A percentile compares a stretch with the other conserved stretches of the same genome.
phyloP scores from a whole-genome alignment of 1,140 invertebrate species.

The Laodelphax striatellus region DNA sequence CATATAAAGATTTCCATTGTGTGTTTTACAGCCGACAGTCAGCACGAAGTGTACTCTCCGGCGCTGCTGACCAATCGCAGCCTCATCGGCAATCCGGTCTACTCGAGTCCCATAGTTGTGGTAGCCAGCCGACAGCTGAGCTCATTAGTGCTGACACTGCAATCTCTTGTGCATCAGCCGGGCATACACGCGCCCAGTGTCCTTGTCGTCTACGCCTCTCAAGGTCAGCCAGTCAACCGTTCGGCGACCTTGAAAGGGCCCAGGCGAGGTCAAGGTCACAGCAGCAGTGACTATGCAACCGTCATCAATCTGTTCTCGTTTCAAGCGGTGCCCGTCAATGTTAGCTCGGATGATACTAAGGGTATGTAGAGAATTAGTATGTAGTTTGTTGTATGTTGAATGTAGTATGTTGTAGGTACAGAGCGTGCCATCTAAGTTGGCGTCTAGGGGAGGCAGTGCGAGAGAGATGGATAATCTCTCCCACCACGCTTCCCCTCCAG shows the following conservation, averaged over 20 bases:
- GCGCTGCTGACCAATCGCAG: slow-evolving; percentile 33
- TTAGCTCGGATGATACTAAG: slow-evolving; percentile 4
- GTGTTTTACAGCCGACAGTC: slow-evolving; percentile 31
- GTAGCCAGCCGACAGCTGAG: slow-evolving; percentile 33
- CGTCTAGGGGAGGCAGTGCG: too few relatives aligned
- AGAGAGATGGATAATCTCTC: too few relatives aligned
- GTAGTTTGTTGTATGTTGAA: too few relatives aligned
- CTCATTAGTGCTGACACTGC: slow-evolving; percentile 33
- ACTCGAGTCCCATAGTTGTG: slow-evolving; percentile 35
- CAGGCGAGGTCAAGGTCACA: slow-evolving; percentile 22
- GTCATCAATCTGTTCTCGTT: slow-evolving; percentile 5
- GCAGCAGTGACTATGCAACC: neutral
- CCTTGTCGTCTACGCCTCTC: slow-evolving; percentile 19
- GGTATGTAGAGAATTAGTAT: too few relatives aligned
- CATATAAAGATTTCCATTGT: too few relatives aligned
- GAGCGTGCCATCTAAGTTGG: too few relatives aligned
- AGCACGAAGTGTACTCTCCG: slow-evolving; percentile 33
- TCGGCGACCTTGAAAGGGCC: too few relatives aligned
- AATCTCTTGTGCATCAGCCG: slow-evolving; percentile 38
- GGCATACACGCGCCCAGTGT: slow-evolving; percentile 32
- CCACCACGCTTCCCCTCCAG: too few relatives aligned
- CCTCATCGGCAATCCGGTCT: slow-evolving; percentile 32
- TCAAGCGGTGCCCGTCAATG: neutral
- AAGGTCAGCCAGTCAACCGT: too few relatives aligned
- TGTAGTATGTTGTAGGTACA: too few relatives aligned